Conservation (phyloP, 2,888 invertebrate species). For the Brachylomia viminalis region DNA sequence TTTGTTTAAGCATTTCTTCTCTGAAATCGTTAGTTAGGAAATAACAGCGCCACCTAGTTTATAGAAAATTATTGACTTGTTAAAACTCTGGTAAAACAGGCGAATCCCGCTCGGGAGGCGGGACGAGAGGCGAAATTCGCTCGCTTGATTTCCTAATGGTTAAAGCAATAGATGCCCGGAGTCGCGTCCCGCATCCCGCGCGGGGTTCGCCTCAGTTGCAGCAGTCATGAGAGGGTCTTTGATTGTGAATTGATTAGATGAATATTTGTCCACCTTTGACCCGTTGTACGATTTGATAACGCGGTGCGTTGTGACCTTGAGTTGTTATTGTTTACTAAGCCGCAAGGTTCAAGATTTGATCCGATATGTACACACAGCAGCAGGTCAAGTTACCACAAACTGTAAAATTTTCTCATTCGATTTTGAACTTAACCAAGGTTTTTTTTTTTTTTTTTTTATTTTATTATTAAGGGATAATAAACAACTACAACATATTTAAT, state of each 20-base stretch:
- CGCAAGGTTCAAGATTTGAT: conserved; percentile 18
- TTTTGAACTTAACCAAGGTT: too few species aligned
- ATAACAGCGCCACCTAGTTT: background rate
- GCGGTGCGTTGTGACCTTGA: background rate
- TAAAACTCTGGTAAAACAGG: too few species aligned
- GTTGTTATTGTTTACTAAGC: conserved; percentile 25
- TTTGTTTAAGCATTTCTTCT: background rate
- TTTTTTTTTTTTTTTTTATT: too few species aligned
- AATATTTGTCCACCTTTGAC: background rate
- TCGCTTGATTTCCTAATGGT: background rate
- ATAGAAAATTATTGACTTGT: background rate
- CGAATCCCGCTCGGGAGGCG: too few species aligned
- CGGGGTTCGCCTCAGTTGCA: too few species aligned
- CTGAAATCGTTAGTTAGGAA: background rate
- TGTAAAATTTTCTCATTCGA: too few species aligned
- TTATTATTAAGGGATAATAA: too few species aligned
- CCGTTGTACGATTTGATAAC: conserved; percentile 4
- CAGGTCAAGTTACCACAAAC: too few species aligned
- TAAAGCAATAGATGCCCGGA: too few species aligned
- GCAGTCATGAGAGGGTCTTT: background rate
- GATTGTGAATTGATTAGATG: conserved; percentile 3
- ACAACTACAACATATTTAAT: too few species aligned
- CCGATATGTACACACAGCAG: too few species aligned
- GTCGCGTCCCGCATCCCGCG: background rate
- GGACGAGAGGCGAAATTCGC: background rate